Evolutionary conservation across 2,113 vertebrate genomes (phyloP).

Genomic region (Rhinichthys klamathensis): DNA sequence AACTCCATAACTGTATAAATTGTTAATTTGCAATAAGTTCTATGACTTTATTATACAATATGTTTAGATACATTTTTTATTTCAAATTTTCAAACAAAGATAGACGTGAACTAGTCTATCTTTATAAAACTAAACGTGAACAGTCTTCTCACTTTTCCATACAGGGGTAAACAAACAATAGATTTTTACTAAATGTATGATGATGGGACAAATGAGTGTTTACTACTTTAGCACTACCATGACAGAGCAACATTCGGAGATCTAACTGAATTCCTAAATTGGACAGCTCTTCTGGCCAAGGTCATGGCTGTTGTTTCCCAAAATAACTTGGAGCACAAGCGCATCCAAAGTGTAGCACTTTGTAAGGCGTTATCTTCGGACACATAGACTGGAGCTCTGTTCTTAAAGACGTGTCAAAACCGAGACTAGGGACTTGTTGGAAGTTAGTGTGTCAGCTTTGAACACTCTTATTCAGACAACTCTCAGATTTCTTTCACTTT

Average conservation of each 20-base stretch:
- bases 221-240: slow-evolving; percentile 25
- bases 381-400: slow-evolving; percentile 84
- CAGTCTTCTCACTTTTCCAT: neutral
- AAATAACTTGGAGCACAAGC: slow-evolving; percentile 85
- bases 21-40: neutral
- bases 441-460: slow-evolving; percentile 62
- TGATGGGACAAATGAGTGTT: slow-evolving; percentile 19
- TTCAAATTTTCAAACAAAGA: neutral
- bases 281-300: slow-evolving; percentile 87
- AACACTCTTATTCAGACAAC: slow-evolving; percentile 54
- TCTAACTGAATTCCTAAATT: slow-evolving; percentile 87
- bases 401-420: slow-evolving; percentile 85
- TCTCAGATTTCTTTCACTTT: slow-evolving; percentile 36
- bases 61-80: neutral
- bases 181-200: neutral
- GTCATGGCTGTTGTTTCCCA: slow-evolving; percentile 87
- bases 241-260: slow-evolving; percentile 62
- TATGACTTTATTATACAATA: too few species aligned
- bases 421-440: slow-evolving; percentile 76
- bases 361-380: slow-evolving; percentile 88
- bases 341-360: slow-evolving; percentile 85
- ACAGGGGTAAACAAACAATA: neutral
- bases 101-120: neutral
- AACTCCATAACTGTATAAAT: neutral
- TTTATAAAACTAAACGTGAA: too few species aligned